Percentiles rank a stretch among this genome's conserved stretches.
These are phyloP conservation scores for Rhynchophorus ferrugineus DNA, from an alignment of 1,140 invertebrate species.

Conservation along the genomic window DNA sequence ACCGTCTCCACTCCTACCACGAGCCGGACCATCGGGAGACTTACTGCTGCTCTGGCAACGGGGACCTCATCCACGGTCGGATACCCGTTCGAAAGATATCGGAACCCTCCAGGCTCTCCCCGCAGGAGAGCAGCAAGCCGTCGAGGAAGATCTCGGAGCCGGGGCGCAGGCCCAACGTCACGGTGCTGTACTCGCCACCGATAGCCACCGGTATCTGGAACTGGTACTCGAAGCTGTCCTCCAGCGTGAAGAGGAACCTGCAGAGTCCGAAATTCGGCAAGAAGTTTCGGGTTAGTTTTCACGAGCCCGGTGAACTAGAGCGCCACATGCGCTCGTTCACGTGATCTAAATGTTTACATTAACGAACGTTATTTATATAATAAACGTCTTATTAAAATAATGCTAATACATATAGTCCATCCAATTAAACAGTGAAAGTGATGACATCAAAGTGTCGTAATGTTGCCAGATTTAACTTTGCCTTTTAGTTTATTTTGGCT, in stretches of 20 bases:
- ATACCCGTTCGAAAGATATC: constrained; percentile 11
- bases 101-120: constrained; percentile 1
- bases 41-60: neutral
- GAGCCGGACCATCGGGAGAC: neutral
- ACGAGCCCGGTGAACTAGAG: too few species aligned
- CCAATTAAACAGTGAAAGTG: too few species aligned
- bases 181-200: constrained; percentile 36
- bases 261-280: constrained; percentile 42
- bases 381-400: too few species aligned
- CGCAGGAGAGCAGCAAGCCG: neutral
- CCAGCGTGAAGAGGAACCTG: constrained; percentile 42
- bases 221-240: constrained; percentile 45
- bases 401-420: too few species aligned
- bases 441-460: too few species aligned
- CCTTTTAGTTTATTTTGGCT: too few species aligned
- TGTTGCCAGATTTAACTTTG: too few species aligned
- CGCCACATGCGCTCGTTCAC: too few species aligned
- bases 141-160: constrained; percentile 7
- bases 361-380: too few species aligned
- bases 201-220: constrained; percentile 35
- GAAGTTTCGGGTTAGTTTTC: constrained; percentile 38
- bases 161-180: constrained; percentile 27
- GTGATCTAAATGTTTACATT: too few species aligned
- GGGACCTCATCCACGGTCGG: neutral
- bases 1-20: constrained; percentile 7